These are phyloP conservation scores for Hirtodrosophila duncani DNA, from an alignment of 2,888 invertebrate species.

Conservation along the genomic window DNA sequence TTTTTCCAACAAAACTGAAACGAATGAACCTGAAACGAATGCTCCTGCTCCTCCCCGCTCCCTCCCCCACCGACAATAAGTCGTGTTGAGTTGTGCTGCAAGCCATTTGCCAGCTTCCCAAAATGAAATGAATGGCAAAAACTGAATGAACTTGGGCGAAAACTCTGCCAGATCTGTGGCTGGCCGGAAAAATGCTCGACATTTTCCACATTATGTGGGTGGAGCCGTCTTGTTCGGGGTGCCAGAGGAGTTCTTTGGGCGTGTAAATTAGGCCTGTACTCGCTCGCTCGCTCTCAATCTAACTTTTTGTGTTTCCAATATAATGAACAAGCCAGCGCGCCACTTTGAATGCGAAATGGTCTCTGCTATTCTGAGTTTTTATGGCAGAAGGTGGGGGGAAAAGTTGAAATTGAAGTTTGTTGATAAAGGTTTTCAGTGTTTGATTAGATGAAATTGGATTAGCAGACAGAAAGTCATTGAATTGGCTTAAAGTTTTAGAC, in stretches of 20 bases:
- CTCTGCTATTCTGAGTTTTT: too few species aligned
- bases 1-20: constrained; percentile 31
- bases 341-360: too few species aligned
- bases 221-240: constrained; percentile 5
- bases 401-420: too few species aligned
- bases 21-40: constrained; percentile 20
- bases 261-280: constrained; percentile 53
- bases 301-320: constrained; percentile 24
- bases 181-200: constrained; percentile 7
- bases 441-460: too few species aligned
- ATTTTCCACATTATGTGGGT: constrained; percentile 41
- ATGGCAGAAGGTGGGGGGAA: too few species aligned
- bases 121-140: constrained; percentile 59
- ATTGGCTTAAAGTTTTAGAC: too few species aligned
- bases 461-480: too few species aligned
- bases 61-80: background rate
- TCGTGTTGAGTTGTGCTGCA: constrained; percentile 9
- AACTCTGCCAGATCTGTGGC: background rate
- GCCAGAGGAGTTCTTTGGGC: background rate
- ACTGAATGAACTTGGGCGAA: constrained; percentile 60
- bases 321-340: constrained; percentile 53
- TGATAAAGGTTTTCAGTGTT: too few species aligned
- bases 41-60: too few species aligned
- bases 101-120: constrained; percentile 23
- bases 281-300: constrained; percentile 9